Evolutionary conservation across 2,113 vertebrate genomes (phyloP), one percentile per base, ranked within the genome.

Genomic region (Chrysemys picta): DNA sequence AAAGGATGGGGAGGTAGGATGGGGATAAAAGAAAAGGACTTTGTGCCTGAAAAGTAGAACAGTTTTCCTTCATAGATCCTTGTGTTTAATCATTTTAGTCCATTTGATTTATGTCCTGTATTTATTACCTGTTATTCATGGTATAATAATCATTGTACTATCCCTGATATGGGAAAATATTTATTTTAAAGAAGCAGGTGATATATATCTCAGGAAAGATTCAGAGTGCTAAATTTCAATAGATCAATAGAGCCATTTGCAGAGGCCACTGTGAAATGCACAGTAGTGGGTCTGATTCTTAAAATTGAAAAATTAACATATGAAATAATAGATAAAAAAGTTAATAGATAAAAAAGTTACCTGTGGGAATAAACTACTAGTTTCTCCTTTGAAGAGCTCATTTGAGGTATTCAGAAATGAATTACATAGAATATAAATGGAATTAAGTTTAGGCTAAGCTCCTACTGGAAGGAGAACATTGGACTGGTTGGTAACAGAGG

Each of bases 221-320:
- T 90, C 38, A 87, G 88, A 94, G 91, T 93, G 57, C 5, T 80
- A 57, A 80, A 82, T 80, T 94, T 91, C 57, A 89, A 7, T 45
- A 82, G 6, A 11, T 1, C 1, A 92, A 92, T 12, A 92, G 17
- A 38, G 21, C 69, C 8, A 21, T n/a, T 72, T 72, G 69, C 35
- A 19, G 65, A 84, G 80, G 3, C 56, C 35, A 45, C 31, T 92
- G 38, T 88, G 59, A 38, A 49, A 83, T 9, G 84, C 90, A 95
- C 65, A 72, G 53, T 76, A 19, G 7, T 81, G 50, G 21, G 72
- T 89, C 82, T 87, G 94, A 79, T 5, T 54, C 91, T 12, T 1
- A 13, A 3, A 90, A 81, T 79, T 62, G 83, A 76, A 35, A 85
- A 0, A 0, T 8, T 89, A 94, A 47, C 10, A 76, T 10, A 19